A percentile compares a stretch with the other conserved stretches of the same genome.
Conservation (phyloP, 64 coral and sea anemone genomes). For the Hydrozoanthus tunicans region DNA sequence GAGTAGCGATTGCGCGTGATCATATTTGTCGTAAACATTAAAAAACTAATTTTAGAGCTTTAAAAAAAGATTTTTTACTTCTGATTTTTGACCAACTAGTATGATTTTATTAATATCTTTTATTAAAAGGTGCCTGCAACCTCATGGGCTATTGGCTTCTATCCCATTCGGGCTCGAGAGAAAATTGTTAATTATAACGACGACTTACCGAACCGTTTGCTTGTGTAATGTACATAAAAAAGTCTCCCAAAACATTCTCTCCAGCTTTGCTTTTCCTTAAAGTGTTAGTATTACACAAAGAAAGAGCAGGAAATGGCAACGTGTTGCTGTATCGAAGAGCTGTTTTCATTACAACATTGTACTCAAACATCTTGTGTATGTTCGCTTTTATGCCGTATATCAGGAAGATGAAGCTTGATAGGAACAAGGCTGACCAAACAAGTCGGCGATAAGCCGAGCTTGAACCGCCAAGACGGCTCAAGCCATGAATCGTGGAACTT, state of each 20-base stretch:
- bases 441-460: not conserved
- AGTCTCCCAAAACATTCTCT: not conserved
- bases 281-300: constrained; percentile 21
- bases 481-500: constrained; percentile 14
- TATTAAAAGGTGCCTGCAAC: not conserved
- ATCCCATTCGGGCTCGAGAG: too few relatives aligned
- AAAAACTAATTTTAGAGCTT: too few relatives aligned
- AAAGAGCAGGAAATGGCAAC: constrained; percentile 6
- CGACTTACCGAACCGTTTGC: constrained; percentile 12
- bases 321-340: not conserved
- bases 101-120: too few relatives aligned
- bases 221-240: not conserved
- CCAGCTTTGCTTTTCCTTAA: constrained; percentile 3
- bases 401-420: not conserved
- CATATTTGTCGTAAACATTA: too few relatives aligned
- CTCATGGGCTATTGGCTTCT: too few relatives aligned
- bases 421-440: not conserved
- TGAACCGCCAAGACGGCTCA: not conserved
- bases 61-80: too few relatives aligned
- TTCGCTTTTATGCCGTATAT: constrained; percentile 20
- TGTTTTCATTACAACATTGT: constrained; percentile 9
- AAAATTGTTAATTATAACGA: not conserved
- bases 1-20: too few relatives aligned
- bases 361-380: constrained; percentile 4
- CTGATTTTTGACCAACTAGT: too few relatives aligned